These are phyloP conservation scores for Oscheius sp. DNA, from an alignment of 1,140 invertebrate species.

Conservation along the genomic window DNA sequence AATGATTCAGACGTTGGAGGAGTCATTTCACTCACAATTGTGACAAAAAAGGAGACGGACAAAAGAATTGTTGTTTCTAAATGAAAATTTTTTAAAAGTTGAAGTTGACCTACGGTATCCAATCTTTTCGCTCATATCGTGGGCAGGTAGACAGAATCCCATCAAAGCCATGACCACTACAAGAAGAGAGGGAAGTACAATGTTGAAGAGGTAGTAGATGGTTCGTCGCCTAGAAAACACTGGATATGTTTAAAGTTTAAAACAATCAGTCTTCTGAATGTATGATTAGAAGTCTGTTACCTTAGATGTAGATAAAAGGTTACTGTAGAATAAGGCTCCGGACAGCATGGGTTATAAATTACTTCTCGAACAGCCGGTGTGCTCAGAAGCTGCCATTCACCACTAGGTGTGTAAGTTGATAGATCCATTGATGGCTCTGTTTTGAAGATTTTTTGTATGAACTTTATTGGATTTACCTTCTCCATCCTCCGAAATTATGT, in stretches of 20 bases:
- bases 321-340: conserved; percentile 84
- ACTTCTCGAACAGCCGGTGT: conserved; percentile 61
- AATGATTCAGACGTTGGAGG: conserved; percentile 94
- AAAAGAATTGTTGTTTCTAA: conserved; percentile 75
- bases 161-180: conserved; percentile 96
- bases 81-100: not conserved
- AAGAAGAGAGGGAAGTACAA: conserved; percentile 96
- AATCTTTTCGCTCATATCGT: conserved; percentile 50
- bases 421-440: conserved; percentile 72
- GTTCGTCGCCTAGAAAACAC: conserved; percentile 73
- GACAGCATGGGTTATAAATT: conserved; percentile 63
- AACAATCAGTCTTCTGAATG: not conserved
- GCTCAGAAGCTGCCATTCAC: conserved; percentile 75
- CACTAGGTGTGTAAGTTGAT: conserved; percentile 90
- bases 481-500: conserved; percentile 35
- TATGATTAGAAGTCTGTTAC: not conserved
- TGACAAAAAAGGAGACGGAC: conserved; percentile 62
- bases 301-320: conserved; percentile 91
- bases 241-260: not conserved
- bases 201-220: conserved; percentile 98
- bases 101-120: conserved; percentile 41
- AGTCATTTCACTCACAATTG: conserved; percentile 70
- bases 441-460: not conserved
- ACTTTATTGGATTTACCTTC: conserved; percentile 4
- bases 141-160: conserved; percentile 90